A percentile compares a stretch with the other conserved stretches of the same genome.
These are phyloP conservation scores for Mormyrus proboscirostris DNA, from an alignment of 2,797 vertebrate species.

Conservation along the genomic window DNA sequence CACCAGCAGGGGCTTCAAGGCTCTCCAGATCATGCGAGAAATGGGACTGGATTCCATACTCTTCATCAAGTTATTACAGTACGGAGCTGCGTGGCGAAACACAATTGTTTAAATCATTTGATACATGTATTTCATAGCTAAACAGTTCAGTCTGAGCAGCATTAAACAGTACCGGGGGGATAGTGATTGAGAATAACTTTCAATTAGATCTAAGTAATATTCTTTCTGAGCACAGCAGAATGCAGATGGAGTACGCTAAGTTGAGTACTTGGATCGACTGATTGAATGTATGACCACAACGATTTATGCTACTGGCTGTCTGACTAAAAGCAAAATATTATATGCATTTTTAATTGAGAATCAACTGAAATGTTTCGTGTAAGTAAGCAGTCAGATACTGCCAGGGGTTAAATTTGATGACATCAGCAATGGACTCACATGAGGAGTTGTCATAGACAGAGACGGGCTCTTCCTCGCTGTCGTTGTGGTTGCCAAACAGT, in stretches of 20 bases:
- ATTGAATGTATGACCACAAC: neutral
- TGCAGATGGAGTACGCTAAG: neutral
- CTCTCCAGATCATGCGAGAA: conserved; percentile 95
- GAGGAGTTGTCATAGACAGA: conserved; percentile 83
- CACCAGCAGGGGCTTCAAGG: conserved; percentile 87
- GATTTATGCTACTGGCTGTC: neutral
- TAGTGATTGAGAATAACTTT: neutral
- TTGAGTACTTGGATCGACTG: neutral
- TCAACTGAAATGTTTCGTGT: neutral
- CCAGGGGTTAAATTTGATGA: neutral
- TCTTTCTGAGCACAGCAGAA: neutral
- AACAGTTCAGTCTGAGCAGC: neutral
- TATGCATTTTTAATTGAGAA: neutral
- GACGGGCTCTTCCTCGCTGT: conserved; percentile 68
- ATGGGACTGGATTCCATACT: conserved; percentile 87
- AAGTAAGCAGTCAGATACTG: neutral
- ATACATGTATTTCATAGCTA: neutral
- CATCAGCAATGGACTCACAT: conserved; percentile 65
- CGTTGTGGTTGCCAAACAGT: conserved; percentile 78
- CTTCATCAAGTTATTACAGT: conserved; percentile 90
- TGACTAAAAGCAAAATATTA: neutral
- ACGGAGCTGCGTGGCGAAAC: conserved; percentile 61
- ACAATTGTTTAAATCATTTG: neutral
- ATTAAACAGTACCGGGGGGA: neutral
- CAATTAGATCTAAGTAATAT: neutral